phyloP scores from a whole-genome alignment of 1,140 invertebrate genomes.

The Araneus ventricosus region DNA sequence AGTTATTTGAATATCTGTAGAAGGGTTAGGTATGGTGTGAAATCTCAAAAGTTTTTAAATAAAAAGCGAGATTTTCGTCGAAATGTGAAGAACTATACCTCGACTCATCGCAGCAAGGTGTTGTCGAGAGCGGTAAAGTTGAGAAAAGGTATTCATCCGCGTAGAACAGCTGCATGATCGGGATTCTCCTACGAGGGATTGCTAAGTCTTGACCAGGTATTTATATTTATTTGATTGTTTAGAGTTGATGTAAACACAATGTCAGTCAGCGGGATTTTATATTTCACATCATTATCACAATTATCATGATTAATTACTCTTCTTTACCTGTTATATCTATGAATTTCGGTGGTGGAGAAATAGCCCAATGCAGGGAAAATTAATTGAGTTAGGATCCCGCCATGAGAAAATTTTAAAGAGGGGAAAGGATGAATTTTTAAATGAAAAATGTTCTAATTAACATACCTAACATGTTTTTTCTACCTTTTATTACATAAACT shows the following conservation, averaged over 20 bases:
- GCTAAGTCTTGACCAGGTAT: slow-evolving; percentile 3
- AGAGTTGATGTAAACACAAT: background rate
- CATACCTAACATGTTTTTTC: too few relatives aligned
- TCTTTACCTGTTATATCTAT: background rate
- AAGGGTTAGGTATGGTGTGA: background rate
- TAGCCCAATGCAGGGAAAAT: background rate
- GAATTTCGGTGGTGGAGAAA: background rate
- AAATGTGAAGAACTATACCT: background rate
- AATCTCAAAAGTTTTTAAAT: background rate
- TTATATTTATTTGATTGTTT: slow-evolving; percentile 15
- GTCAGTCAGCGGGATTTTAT: background rate
- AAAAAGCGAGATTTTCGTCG: background rate
- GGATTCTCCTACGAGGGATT: slow-evolving; percentile 4
- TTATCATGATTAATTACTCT: background rate
- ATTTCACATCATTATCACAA: background rate
- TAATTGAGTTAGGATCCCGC: background rate
- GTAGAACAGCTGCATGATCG: slow-evolving; percentile 49
- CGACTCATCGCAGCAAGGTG: background rate
- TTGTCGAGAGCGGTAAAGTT: background rate
- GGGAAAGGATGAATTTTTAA: too few relatives aligned
- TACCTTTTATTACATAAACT: too few relatives aligned
- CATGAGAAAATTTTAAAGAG: background rate
- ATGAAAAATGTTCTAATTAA: too few relatives aligned
- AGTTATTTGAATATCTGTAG: background rate
- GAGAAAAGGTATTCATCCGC: slow-evolving; percentile 42